These are phyloP conservation scores for Scelioninae gen. 2 DNA, from an alignment of 2,888 invertebrate genomes.

Conservation along the genomic window DNA sequence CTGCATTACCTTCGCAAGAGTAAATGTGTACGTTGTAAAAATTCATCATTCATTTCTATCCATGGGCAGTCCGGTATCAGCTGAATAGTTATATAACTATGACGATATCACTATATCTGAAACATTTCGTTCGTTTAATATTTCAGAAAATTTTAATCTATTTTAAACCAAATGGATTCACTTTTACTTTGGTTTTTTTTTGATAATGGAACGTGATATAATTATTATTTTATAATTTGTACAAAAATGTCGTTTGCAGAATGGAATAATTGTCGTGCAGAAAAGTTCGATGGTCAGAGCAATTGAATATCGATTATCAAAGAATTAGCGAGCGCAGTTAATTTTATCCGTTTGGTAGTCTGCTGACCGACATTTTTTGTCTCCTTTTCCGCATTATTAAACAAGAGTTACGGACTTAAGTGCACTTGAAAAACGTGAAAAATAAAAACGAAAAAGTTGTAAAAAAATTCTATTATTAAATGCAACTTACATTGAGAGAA, in stretches of 20 bases:
- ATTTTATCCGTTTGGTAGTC: constrained; percentile 41
- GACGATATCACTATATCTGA: too few species aligned
- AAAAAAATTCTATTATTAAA: too few species aligned
- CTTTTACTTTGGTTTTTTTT: neutral
- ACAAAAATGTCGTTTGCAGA: constrained; percentile 26
- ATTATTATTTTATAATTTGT: constrained; percentile 23
- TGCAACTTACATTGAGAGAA: too few species aligned
- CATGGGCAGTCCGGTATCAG: too few species aligned
- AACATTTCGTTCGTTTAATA: too few species aligned
- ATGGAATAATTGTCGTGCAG: constrained; percentile 16
- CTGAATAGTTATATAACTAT: too few species aligned
- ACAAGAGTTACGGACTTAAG: constrained; percentile 5
- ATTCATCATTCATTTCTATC: too few species aligned
- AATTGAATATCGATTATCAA: constrained; percentile 38
- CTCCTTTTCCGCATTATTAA: constrained; percentile 18
- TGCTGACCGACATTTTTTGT: constrained; percentile 40
- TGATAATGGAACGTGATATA: constrained; percentile 11
- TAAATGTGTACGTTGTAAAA: too few species aligned
- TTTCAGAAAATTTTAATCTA: neutral
- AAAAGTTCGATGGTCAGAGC: constrained; percentile 32
- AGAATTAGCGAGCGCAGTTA: constrained; percentile 27
- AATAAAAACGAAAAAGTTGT: too few species aligned
- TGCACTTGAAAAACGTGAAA: too few species aligned
- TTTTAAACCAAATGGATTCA: neutral
- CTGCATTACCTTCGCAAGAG: too few species aligned